A percentile compares a stretch with the other conserved stretches of the same genome.
phyloP scores from a whole-genome alignment of 2,888 invertebrate species.

The Lasioglossum malachurum region DNA sequence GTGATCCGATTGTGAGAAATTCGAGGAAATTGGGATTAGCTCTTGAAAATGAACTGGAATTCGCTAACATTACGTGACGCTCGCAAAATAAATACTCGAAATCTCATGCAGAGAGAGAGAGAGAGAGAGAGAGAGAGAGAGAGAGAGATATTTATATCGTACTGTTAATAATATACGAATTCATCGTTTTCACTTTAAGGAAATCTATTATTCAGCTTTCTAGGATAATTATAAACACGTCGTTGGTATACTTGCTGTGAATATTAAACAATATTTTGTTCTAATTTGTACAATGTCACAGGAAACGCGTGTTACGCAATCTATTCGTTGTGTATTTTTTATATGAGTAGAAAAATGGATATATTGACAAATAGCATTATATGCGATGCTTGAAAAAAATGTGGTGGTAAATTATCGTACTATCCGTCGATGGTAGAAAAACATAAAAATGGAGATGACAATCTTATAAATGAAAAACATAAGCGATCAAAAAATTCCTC shows the following conservation, averaged over 20 bases:
- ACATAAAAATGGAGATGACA: no score
- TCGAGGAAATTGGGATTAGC: neutral
- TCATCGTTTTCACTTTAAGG: neutral
- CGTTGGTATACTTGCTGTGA: neutral
- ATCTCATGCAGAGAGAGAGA: neutral
- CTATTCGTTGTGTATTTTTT: neutral
- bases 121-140: neutral
- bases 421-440: no score
- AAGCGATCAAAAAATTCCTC: no score
- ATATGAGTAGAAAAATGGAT: neutral
- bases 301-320: no score
- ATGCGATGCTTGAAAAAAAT: no score
- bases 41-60: constrained; percentile 12
- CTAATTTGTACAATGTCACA: no score
- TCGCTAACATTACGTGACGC: neutral
- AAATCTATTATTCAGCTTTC: neutral
- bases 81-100: constrained; percentile 1
- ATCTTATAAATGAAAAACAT: no score
- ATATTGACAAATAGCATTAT: no score
- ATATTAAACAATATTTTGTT: neutral
- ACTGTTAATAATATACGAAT: neutral
- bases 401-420: no score
- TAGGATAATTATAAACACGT: neutral
- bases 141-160: neutral
- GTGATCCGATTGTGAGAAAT: constrained; percentile 10